Conservation (phyloP, 2,113 vertebrate genomes). For the Bucco capensis region DNA sequence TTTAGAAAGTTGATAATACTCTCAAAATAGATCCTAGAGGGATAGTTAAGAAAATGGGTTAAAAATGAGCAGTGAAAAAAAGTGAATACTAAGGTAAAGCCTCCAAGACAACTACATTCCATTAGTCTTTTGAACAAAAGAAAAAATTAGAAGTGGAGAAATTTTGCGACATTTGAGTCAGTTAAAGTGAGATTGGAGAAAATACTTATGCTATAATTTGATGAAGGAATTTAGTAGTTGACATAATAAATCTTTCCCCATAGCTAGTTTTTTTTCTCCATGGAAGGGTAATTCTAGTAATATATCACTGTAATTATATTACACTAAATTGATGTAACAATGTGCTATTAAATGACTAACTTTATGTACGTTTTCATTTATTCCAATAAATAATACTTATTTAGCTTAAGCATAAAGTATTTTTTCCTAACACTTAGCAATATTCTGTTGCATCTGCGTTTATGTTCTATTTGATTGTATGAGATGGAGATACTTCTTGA, state of each 20-base stretch:
- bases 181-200: neutral
- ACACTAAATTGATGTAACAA: neutral
- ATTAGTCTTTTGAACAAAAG: neutral
- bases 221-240: neutral
- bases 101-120: neutral
- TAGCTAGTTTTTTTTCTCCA: neutral
- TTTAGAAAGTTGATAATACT: neutral
- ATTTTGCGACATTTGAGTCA: neutral
- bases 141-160: neutral
- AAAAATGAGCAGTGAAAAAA: neutral
- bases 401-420: neutral
- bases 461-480: neutral
- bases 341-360: neutral
- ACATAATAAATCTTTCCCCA: neutral
- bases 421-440: neutral
- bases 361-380: neutral
- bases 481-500: neutral
- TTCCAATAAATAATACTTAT: neutral
- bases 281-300: neutral
- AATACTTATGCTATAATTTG: neutral
- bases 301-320: neutral
- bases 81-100: neutral
- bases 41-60: neutral
- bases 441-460: neutral
- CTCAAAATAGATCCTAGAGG: neutral